Percentiles rank a stretch among this genome's conserved stretches.
phyloP scores from a whole-genome alignment of 2,113 vertebrate genomes.

The Megaleporinus macrocephalus region DNA sequence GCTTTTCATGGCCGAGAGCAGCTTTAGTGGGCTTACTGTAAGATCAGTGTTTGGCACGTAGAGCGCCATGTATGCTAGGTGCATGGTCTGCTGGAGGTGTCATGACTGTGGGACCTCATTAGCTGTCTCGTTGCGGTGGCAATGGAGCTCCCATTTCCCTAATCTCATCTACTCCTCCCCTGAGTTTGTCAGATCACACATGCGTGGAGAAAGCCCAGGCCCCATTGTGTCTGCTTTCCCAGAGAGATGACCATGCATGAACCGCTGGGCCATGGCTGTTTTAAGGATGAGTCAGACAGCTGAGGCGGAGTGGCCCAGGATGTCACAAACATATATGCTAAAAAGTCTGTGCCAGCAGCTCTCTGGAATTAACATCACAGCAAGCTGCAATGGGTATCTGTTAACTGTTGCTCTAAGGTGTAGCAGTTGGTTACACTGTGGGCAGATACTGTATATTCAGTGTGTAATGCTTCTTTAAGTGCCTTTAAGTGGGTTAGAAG shows the following conservation, averaged over 20 bases:
- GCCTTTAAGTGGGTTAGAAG: conserved; percentile 63
- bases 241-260: conserved; percentile 12
- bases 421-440: background rate
- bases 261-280: background rate
- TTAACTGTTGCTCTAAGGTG: background rate
- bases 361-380: background rate
- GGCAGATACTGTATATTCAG: conserved; percentile 28
- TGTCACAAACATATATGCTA: background rate
- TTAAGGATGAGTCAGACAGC: conserved; percentile 31
- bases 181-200: conserved; percentile 57
- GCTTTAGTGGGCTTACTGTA: conserved; percentile 58
- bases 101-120: conserved; percentile 57
- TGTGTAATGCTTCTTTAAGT: conserved; percentile 9
- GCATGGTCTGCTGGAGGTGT: conserved; percentile 49
- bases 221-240: conserved; percentile 37
- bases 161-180: conserved; percentile 58
- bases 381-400: background rate
- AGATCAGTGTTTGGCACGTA: conserved; percentile 51
- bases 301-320: background rate
- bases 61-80: conserved; percentile 37
- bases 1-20: conserved; percentile 58
- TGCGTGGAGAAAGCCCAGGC: conserved; percentile 29
- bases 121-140: conserved; percentile 53
- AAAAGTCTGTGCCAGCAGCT: background rate
- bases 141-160: conserved; percentile 39